A percentile compares a stretch with the other conserved stretches of the same genome.
Conservation (phyloP, 2,888 invertebrate genomes). For the Plagodis dolabraria region DNA sequence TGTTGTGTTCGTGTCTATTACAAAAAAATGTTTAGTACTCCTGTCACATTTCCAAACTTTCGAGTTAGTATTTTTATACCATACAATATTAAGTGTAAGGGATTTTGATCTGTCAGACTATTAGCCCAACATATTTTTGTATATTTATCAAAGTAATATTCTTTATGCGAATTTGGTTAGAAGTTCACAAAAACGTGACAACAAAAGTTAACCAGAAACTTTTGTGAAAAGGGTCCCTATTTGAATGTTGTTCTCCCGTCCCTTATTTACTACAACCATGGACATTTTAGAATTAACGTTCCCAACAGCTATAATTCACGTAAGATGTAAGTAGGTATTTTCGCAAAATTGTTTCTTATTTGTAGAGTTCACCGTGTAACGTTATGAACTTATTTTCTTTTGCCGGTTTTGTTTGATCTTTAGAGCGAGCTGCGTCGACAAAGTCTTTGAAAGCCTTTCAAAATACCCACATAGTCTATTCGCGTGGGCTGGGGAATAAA, state of each 20-base stretch:
- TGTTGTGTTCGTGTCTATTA: too few relatives aligned
- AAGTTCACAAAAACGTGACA: constrained; percentile 41
- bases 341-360: constrained; percentile 23
- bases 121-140: too few relatives aligned
- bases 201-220: constrained; percentile 44
- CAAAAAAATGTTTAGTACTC: too few relatives aligned
- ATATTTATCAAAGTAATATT: too few relatives aligned
- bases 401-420: constrained; percentile 39
- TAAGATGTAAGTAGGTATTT: constrained; percentile 11
- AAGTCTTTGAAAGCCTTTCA: constrained; percentile 31
- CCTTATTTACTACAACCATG: constrained; percentile 41
- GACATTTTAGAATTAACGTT: constrained; percentile 39
- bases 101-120: too few relatives aligned
- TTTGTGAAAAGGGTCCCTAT: constrained; percentile 44
- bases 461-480: constrained; percentile 18
- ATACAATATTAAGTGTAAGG: too few relatives aligned
- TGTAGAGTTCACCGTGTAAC: constrained; percentile 24
- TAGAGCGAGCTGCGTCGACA: constrained; percentile 29
- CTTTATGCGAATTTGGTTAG: constrained; percentile 44
- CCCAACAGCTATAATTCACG: constrained; percentile 23
- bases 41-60: too few relatives aligned
- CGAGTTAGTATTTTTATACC: too few relatives aligned
- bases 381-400: constrained; percentile 27
- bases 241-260: constrained; percentile 34
- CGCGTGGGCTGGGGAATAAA: constrained; percentile 33